These are phyloP conservation scores for Agrilus planipennis DNA, from an alignment of 1,140 invertebrate genomes.

Conservation along the genomic window DNA sequence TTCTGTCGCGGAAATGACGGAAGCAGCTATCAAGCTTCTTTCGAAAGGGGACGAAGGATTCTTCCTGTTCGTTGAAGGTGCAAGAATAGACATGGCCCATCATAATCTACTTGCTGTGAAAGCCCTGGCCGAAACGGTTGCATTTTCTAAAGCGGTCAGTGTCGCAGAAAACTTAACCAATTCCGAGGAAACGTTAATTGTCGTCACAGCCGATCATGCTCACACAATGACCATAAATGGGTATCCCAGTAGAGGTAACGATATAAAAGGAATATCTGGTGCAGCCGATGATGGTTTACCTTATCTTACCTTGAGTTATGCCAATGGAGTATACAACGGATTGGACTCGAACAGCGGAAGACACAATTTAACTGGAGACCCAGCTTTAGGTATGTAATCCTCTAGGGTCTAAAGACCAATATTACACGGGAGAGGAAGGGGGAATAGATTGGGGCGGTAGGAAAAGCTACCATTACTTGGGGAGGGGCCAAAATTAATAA, in stretches of 20 bases:
- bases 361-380: constrained; percentile 14
- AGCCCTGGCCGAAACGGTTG: constrained; percentile 56
- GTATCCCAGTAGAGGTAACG: constrained; percentile 53
- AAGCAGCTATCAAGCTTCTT: constrained; percentile 63
- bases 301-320: constrained; percentile 61
- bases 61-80: constrained; percentile 59
- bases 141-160: constrained; percentile 53
- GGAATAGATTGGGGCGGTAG: no score
- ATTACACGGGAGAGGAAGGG: neutral
- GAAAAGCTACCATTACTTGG: no score
- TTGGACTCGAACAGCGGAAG: constrained; percentile 18
- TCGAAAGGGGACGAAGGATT: constrained; percentile 55
- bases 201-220: constrained; percentile 53
- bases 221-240: constrained; percentile 47
- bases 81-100: constrained; percentile 62
- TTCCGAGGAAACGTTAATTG: constrained; percentile 40
- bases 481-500: no score
- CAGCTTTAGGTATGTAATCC: constrained; percentile 2
- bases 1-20: constrained; percentile 66
- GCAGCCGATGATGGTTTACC: constrained; percentile 42
- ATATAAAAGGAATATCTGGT: constrained; percentile 44
- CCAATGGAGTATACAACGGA: constrained; percentile 58
- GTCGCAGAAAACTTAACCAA: constrained; percentile 44
- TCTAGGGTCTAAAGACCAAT: neutral
- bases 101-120: constrained; percentile 50